phyloP scores from a whole-genome alignment of 2,888 invertebrate genomes.

The Spilosoma lubricipeda region DNA sequence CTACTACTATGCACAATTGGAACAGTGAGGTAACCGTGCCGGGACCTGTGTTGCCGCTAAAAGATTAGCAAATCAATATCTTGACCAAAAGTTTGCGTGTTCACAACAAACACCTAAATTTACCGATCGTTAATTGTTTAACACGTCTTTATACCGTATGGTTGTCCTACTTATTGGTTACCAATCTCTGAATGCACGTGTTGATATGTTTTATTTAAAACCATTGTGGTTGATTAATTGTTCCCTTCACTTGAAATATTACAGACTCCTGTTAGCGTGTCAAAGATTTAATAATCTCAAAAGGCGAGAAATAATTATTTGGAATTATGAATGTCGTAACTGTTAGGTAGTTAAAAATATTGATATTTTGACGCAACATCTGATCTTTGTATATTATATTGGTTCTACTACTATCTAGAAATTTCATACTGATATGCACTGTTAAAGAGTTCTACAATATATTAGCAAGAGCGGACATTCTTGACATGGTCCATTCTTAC shows the following conservation, averaged over 20 bases:
- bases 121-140: slow-evolving; percentile 21
- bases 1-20: slow-evolving; percentile 54
- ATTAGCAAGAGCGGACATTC: not conserved
- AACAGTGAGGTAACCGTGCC: slow-evolving; percentile 40
- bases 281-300: slow-evolving; percentile 19
- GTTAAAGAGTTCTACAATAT: not conserved
- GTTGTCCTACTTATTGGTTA: slow-evolving; percentile 32
- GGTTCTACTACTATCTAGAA: not conserved
- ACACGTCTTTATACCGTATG: slow-evolving; percentile 21
- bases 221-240: slow-evolving; percentile 20
- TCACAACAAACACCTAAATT: slow-evolving; percentile 19
- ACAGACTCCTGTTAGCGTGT: slow-evolving; percentile 25
- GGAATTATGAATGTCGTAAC: not conserved
- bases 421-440: not conserved
- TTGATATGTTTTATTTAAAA: slow-evolving; percentile 33
- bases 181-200: slow-evolving; percentile 23
- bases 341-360: not conserved
- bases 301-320: not conserved
- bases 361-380: not conserved
- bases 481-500: not conserved
- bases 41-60: slow-evolving; percentile 18
- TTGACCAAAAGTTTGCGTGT: slow-evolving; percentile 1
- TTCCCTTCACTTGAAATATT: slow-evolving; percentile 26
- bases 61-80: slow-evolving; percentile 1
- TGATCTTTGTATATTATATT: not conserved